Conservation (phyloP, 1,140 invertebrate genomes). For the Macrobrachium nipponense region DNA sequence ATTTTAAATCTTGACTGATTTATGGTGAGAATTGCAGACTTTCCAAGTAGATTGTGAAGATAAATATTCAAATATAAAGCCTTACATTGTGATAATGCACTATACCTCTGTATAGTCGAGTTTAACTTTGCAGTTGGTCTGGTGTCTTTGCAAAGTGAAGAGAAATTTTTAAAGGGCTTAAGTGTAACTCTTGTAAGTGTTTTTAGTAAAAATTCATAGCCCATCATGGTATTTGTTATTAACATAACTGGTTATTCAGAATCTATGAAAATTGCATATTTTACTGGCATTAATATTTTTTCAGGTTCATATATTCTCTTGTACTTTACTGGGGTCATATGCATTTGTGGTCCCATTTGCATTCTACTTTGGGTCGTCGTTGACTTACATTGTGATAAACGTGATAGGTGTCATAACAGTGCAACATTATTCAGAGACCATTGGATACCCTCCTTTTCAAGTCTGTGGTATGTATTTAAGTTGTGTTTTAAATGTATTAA, state of each 20-base stretch:
- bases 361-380: slow-evolving; percentile 75
- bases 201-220: too few species aligned
- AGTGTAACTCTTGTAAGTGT: too few species aligned
- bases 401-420: slow-evolving; percentile 74
- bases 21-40: too few species aligned
- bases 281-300: not conserved
- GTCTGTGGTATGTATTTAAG: slow-evolving; percentile 71
- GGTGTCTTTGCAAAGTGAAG: too few species aligned
- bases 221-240: too few species aligned
- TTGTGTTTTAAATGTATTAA: not conserved
- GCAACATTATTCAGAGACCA: slow-evolving; percentile 73
- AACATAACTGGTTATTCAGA: not conserved
- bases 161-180: too few species aligned
- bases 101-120: too few species aligned
- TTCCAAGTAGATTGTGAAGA: too few species aligned
- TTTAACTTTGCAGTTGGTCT: too few species aligned
- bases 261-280: not conserved
- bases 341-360: slow-evolving; percentile 75
- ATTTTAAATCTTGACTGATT: too few species aligned
- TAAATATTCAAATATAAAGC: too few species aligned
- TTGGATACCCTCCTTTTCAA: slow-evolving; percentile 75
- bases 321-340: slow-evolving; percentile 76
- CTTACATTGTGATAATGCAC: too few species aligned
- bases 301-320: slow-evolving; percentile 75
- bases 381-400: slow-evolving; percentile 81